A percentile compares a stretch with the other conserved stretches of the same genome.
Evolutionary conservation across 2,888 invertebrate genomes (phyloP).

Genomic region (Sympetrum striolatum): DNA sequence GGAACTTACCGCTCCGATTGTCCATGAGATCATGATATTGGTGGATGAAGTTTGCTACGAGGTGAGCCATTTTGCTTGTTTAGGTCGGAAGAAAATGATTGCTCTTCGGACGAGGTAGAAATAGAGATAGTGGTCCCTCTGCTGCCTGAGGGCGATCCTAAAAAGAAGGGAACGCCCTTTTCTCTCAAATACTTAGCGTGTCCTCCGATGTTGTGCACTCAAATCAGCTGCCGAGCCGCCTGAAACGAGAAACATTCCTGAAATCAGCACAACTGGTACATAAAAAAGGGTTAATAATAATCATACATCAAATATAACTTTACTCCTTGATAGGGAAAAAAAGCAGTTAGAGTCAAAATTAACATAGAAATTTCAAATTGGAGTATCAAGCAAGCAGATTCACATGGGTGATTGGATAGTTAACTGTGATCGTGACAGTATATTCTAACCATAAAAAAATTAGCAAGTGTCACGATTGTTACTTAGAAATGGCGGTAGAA

Average conservation of each 20-base stretch:
- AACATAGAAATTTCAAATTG: no score
- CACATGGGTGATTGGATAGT: no score
- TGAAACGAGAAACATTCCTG: not conserved
- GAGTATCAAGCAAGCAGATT: no score
- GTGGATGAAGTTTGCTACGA: slow-evolving; percentile 67
- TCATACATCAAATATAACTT: no score
- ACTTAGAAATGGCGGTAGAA: no score
- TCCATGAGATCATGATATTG: slow-evolving; percentile 82
- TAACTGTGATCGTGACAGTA: no score
- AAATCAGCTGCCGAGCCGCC: not conserved
- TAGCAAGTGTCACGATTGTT: no score
- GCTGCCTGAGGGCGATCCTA: not conserved
- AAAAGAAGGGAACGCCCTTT: not conserved
- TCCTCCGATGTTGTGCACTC: not conserved
- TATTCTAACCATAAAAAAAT: no score
- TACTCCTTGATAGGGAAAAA: no score
- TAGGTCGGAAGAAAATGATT: not conserved
- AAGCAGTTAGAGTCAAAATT: no score
- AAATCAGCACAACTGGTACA: not conserved
- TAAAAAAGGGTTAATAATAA: no score
- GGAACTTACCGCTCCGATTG: slow-evolving; percentile 77
- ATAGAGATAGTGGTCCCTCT: not conserved
- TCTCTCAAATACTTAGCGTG: not conserved
- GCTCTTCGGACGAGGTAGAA: not conserved
- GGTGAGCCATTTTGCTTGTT: slow-evolving; percentile 64